Base-by-base conservation (phyloP, 2,888 invertebrate species). In the Myathropa florea region DNA sequence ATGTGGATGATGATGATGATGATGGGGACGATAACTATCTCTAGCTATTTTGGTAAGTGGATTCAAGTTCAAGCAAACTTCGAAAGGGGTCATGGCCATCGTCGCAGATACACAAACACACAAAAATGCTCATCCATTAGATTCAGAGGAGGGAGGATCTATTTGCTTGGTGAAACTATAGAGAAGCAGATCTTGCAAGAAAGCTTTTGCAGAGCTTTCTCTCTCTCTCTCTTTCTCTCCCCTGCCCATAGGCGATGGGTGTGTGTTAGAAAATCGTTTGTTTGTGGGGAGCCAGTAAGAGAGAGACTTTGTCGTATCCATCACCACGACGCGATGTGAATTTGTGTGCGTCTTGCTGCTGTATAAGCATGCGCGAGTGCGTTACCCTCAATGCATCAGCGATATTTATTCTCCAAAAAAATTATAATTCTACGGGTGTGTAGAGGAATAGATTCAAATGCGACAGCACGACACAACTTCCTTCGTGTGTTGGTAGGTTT, bases 221-320 rank as follows among this genome's bases (percentile, higher is more conserved):
- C 75, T 53, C 65, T 30, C 60, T n/a, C 55, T 33, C 60, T 61
- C 72, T 33, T 18, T 57, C 72, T 28, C 30, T 59, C 26, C 88
- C 78, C n/a, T n/a, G n/a, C n/a, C 67, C 65, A 46, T 36, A 73
- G 71, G 73, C 81, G 88, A 89, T 88, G 88, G 86, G 88, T 88
- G 90, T 88, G 90, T 90, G 90, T 89, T 90, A 90, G 90, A 90
- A 90, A 89, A 90, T 88, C 57, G 70, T 88, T 89, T 88, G 88
- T 86, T 70, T 88, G 83, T 59, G 39, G 24, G n/a, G 18, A 46
- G 46, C 18, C 7, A 46, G 18, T 18, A 7, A 46, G 46, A 46
- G 46, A 18, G n/a, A 7, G 18, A 18, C 33, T 33, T 75, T 33
- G 70, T 4, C 65, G 72, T 89, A 80, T 77, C 84, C 18, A 26